Evolutionary conservation across 2,888 invertebrate species (phyloP), one percentile per base, ranked within the genome.

Genomic region (Gnatocerus cornutus): DNA sequence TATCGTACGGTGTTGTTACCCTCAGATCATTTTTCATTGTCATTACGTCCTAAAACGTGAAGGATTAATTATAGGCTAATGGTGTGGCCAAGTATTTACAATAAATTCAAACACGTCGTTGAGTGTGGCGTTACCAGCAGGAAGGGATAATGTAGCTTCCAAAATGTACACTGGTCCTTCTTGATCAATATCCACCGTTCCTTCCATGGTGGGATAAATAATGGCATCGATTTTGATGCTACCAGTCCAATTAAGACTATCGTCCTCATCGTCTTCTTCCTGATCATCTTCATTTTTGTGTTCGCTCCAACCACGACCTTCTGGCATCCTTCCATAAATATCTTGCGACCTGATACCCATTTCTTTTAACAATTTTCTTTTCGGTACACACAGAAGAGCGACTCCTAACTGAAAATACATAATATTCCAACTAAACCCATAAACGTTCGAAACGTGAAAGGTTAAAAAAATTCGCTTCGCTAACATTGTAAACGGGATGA

Each of bases 121-220:
- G 50, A 91, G 78, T 13, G 87, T 84, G 0, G 90, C 85, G 12
- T 83, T 84, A 45, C 90, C 90, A 58, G 86, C 85, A 0, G 90
- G 89, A 61, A 90, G 78, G 41, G 84, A 82, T 10, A 90, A 75
- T 75, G 85, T 86, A 2, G 86, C 87, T 50, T 84, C 80, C 39
- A 87, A 73, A 46, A 86, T 82, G 77, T 86, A 89, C 45, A 80
- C 70, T 43, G 86, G 84, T 48, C 85, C 86, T 76, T 87, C 85
- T 78, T 89, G 87, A 74, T 88, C 88, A 71, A 89, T 84, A 80
- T 88, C 88, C 12, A 88, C 79, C 33, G 85, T 85, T 29, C 88
- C 89, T 58, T 85, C 85, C 59, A 90, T 86, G 5, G 89, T 88
- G 0, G 89, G 88, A 84, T 89, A 90, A 33, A 87, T 80, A 3